Evolutionary conservation across 2,113 vertebrate species (phyloP).

Genomic region (Mormyrus lacerda): DNA sequence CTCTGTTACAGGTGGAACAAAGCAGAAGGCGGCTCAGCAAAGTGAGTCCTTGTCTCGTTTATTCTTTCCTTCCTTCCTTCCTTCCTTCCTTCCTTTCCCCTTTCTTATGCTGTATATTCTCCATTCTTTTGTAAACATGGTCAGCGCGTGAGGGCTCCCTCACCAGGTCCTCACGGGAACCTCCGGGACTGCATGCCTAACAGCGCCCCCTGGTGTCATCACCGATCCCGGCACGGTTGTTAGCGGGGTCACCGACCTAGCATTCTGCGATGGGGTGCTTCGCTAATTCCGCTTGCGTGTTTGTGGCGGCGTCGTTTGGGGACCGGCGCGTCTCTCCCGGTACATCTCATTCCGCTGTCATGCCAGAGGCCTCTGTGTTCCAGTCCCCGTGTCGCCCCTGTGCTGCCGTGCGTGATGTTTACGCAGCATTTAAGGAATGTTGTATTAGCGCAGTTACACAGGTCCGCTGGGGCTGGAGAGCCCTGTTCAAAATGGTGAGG

Average conservation of each 20-base stretch:
- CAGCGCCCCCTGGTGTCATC: neutral
- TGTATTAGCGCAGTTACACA: neutral
- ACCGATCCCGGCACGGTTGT: neutral
- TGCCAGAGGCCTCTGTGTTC: neutral
- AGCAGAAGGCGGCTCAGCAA: slow-evolving; percentile 68
- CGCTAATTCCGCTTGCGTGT: neutral
- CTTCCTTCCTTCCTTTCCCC: neutral
- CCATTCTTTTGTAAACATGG: neutral
- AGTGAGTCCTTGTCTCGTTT: slow-evolving; percentile 56
- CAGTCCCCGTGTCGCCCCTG: neutral
- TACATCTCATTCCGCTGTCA: neutral
- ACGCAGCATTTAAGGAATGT: neutral
- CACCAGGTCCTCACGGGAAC: neutral
- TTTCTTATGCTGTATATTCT: neutral
- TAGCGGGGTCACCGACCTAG: neutral
- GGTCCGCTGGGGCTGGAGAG: neutral
- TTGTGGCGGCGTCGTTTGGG: neutral
- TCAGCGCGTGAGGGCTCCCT: neutral
- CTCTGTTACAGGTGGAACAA: slow-evolving; percentile 69
- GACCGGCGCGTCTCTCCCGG: neutral
- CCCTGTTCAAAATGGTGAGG: neutral
- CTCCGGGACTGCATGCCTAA: neutral
- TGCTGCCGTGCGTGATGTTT: neutral
- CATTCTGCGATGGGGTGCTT: neutral
- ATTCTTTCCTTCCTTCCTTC: neutral